Conservation (phyloP, 37 sponge, comb jelly and placozoan genomes). For the Diacarnus erythraeanus region DNA sequence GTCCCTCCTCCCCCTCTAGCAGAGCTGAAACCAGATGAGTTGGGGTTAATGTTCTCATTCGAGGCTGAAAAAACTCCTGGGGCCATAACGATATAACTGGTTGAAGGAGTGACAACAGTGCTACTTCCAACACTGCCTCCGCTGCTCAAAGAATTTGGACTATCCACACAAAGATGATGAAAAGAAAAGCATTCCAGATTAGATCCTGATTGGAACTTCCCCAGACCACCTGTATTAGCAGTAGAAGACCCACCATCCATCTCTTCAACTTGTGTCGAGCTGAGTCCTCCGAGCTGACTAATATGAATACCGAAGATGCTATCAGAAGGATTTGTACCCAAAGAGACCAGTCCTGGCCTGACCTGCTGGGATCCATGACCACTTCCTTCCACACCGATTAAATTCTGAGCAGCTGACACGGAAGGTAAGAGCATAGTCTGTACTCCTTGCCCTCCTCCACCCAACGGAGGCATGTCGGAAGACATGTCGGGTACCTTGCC, state of each 20-base stretch:
- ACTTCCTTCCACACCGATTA: background rate
- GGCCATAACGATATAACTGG: conserved; percentile 11
- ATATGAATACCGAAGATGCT: background rate
- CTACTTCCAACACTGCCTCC: background rate
- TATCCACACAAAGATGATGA: background rate
- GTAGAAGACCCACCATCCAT: background rate
- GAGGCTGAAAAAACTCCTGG: conserved; percentile 21
- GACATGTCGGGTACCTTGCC: background rate
- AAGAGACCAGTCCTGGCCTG: background rate
- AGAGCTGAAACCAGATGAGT: background rate
- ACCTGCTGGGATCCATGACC: background rate
- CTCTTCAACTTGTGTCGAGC: background rate
- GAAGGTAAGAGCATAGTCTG: conserved; percentile 4
- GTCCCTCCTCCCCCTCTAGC: background rate
- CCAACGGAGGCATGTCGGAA: background rate
- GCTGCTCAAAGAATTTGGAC: background rate
- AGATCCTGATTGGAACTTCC: background rate
- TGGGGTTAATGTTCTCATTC: background rate
- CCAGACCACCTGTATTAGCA: background rate
- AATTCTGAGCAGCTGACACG: background rate
- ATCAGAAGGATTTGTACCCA: background rate
- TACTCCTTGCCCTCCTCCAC: background rate
- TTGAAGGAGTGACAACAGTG: conserved; percentile 8
- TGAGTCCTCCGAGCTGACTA: background rate
- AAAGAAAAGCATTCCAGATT: background rate